Evolutionary conservation across 2,888 invertebrate species (phyloP), one percentile per base, ranked within the genome.

Genomic region (Cerastis leucographa): DNA sequence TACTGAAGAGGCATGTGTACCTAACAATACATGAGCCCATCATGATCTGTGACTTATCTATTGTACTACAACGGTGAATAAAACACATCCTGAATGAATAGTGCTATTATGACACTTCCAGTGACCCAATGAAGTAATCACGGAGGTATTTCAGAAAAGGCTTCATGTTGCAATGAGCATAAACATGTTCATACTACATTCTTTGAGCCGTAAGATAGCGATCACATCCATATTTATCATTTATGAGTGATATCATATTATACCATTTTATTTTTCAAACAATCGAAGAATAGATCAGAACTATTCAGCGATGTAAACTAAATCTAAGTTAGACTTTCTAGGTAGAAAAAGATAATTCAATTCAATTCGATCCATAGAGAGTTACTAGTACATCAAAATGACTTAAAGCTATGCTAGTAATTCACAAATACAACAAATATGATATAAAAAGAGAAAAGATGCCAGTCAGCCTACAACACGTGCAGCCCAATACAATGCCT

Each of bases 151-250:
- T 25, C 17, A 19, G 25, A 44, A 72, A 72, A 9, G 42, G 44
- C 56, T 9, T 80, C 56, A 49, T 7, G 42, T 61, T 14, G 25
- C 12, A 25, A 14, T 25, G 25, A 66, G 14, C 25, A n/a, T 46
- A 46, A 62, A 78, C 11, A 80, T 44, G 22, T 49, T 42, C 35
- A 29, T 64, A 42, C 44, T 35, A n/a, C 19, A 62, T 35, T 64
- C 46, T 59, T 65, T 35, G 25, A 44, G 17, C 19, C 0, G 8
- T 35, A 11, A 59, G 12, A 59, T 14, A 49, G 5, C 25, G 46
- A 70, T 68, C 42, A 79, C 51, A 59, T 78, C 61, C 42, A 79
- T 59, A 59, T 78, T 80, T 62, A 70, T 25, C 49, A 56, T 68
- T 51, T 22, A 81, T 68, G 14, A 29, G 56, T 76, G 51, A 69